Base-by-base conservation (phyloP, 2,113 vertebrate genomes). In the Campylomormyrus tamandua region DNA sequence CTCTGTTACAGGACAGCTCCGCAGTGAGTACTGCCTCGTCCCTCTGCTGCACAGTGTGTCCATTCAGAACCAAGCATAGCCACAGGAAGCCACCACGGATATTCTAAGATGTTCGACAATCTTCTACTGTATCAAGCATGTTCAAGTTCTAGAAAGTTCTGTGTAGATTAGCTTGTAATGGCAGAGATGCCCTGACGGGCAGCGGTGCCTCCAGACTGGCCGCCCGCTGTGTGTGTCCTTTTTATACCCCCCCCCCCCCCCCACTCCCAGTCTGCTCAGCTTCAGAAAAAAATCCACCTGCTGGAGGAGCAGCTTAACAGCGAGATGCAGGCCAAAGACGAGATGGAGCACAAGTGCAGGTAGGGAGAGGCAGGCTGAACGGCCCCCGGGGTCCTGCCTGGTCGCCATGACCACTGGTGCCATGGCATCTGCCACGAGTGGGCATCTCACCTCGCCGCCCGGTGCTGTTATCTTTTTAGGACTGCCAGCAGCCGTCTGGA, bases 281-380 rank as follows among this genome's bases (percentile, higher is more conserved):
- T 98, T 91, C 97, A 98, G 95, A 98, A 98, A 95, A 98, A 97
- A 92, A 52, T 99, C 31, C 96, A 92, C 90, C 95, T 95, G 53
- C 93, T 99, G 89, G 97, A 99, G 95, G 96, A 98, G 90, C 97
- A 98, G 91, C 96, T 99, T 86, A 97, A 94, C 89, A 97, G 94
- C 48, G 98, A 99, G 93, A 95, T 97, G 87, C 98, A 98, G 95
- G 95, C 95, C 94, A 98, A 96, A 96, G 97, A 98, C 50, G 98
- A 99, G 35, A 88, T 98, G 13, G 98, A 99, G 90, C 97, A 98
- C 92, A 99, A 98, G 83, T 97, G 93, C 96, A 97, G 94, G 97
- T 97, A 94, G 35, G 5, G 19, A 35, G 24, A 3, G 48, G 49
- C 74, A 3, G 24, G n/a, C 3, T 11, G 49, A 88, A 17, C 3